Conservation (phyloP, 2,888 invertebrate genomes). For the Limulus polyphemus region DNA sequence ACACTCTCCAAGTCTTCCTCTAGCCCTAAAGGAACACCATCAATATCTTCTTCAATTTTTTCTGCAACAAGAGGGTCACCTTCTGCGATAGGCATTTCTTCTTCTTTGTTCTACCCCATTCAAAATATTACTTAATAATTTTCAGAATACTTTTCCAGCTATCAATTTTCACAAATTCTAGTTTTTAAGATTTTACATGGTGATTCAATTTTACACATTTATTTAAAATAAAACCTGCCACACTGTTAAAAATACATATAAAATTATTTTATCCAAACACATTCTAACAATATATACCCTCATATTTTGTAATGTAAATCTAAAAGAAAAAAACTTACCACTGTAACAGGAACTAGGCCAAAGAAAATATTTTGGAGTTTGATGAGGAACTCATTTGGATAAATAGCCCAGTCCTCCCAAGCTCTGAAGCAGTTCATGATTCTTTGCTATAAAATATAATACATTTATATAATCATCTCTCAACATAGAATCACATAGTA, state of each 20-base stretch:
- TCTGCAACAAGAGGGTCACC: not conserved
- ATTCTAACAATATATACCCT: too few relatives aligned
- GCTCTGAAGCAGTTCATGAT: constrained; percentile 81
- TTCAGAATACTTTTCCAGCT: too few relatives aligned
- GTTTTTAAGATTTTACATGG: too few relatives aligned
- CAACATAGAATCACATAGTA: not conserved
- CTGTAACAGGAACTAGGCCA: constrained; percentile 46
- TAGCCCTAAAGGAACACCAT: constrained; percentile 44
- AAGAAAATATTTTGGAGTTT: constrained; percentile 80
- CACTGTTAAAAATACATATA: too few relatives aligned
- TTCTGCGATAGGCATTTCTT: constrained; percentile 39
- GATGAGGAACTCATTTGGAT: constrained; percentile 80
- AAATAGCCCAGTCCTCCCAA: constrained; percentile 97
- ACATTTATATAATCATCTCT: not conserved
- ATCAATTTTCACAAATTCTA: too few relatives aligned
- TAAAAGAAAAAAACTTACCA: not conserved
- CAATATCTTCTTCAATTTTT: constrained; percentile 28
- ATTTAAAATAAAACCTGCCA: too few relatives aligned
- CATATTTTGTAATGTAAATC: not conserved
- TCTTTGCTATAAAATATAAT: constrained; percentile 43
- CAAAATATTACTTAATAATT: not conserved
- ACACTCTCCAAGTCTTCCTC: constrained; percentile 41
- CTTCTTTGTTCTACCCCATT: constrained; percentile 42
- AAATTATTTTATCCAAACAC: too few relatives aligned
- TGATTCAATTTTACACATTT: too few relatives aligned